Conservation (phyloP, 2,888 invertebrate genomes). For the Aethes cnicana region DNA sequence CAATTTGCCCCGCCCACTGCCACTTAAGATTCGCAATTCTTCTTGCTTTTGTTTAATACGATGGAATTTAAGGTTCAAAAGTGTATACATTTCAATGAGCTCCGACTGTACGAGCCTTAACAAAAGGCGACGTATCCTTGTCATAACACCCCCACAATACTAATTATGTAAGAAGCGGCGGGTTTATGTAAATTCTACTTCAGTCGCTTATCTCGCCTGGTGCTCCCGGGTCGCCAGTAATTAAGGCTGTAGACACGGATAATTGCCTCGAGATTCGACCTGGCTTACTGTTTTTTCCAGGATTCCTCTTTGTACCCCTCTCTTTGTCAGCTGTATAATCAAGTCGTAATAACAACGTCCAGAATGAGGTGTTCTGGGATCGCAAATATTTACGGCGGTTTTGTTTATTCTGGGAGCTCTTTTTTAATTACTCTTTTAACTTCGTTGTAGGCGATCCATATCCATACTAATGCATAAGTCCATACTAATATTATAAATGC, state of each 20-base stretch:
- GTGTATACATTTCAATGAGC: no score
- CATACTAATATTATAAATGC: no score
- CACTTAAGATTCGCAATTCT: no score
- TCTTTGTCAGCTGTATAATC: conserved; percentile 17
- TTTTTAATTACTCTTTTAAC: conserved; percentile 3
- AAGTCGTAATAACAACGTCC: conserved; percentile 21
- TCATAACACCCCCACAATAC: conserved; percentile 32
- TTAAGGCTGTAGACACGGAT: conserved; percentile 59
- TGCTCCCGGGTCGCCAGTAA: conserved; percentile 49
- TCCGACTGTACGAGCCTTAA: no score
- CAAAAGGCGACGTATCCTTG: conserved; percentile 27
- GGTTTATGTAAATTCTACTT: conserved; percentile 46
- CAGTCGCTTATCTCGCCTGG: conserved; percentile 53
- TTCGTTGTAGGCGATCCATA: not conserved
- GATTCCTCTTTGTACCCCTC: conserved; percentile 11
- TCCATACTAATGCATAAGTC: no score
- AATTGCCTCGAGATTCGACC: conserved; percentile 57
- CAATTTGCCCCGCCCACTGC: no score
- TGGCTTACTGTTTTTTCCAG: conserved; percentile 33
- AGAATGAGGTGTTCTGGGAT: conserved; percentile 1
- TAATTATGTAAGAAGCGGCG: conserved; percentile 45
- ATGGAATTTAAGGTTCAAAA: no score
- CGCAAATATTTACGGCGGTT: conserved; percentile 1
- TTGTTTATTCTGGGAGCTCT: no score
- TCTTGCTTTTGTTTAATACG: no score